Base-by-base conservation (phyloP, 2,888 invertebrate genomes). In the Catocala fraxini region DNA sequence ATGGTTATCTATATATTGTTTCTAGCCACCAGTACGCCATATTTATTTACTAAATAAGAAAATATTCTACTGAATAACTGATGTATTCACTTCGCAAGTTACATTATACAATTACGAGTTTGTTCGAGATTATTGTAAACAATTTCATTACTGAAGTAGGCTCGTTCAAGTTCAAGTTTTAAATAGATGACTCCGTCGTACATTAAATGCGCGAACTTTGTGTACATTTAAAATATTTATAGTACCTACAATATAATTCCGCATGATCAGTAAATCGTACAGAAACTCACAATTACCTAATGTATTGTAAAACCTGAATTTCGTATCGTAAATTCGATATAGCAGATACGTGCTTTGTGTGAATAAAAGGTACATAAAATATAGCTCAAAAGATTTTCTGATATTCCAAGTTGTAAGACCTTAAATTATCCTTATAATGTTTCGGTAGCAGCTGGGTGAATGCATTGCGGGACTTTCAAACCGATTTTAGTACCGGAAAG, bases 231-330 rank as follows among this genome's bases (percentile, higher is more conserved):
- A 64, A 69, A 59, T 64, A 69, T 59, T 63, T 63, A 52, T 59
- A 52, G 54, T 51, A 34, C 15, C 46, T 0, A 45, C 49, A 45
- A 46, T 47, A 58, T 53, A 55, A 51, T 45, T 45, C 35, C 39
- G 5, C 45, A 52, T 60, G 47, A 61, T 57, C 51, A 60, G 62
- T 46, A 62, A 59, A 65, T 68, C 63, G 60, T 42, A 70, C 45
- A 62, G 60, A 74, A 65, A 63, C 65, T 60, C 56, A 63, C 66
- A 71, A 77, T 77, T 74, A 77, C 66, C 59, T 74, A 71, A 75
- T 75, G 77, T 77, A 65, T 69, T 74, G 77, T 75, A 67, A 71
- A 74, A 62, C 63, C 59, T 63, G 65, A 71, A 46, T 69, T 69
- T 71, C 12, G 48, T 57, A 59, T 77, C 72, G 58, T 77, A 75